phyloP scores from a whole-genome alignment of 2,888 invertebrate genomes.

The Caenorhabditis auriculariae region DNA sequence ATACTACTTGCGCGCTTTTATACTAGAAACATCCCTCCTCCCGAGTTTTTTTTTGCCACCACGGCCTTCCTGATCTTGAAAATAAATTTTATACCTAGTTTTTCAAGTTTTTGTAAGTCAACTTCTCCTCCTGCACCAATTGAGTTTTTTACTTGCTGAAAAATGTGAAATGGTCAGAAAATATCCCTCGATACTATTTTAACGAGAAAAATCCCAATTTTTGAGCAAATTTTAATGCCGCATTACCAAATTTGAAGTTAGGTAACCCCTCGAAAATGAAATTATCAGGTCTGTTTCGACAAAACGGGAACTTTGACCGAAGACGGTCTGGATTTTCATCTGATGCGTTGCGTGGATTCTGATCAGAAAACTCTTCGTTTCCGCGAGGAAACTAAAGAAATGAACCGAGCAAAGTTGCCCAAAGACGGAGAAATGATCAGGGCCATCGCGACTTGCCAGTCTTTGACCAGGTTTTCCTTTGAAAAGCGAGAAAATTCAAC shows the following conservation, averaged over 20 bases:
- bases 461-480: conserved; percentile 48
- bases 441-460: conserved; percentile 58
- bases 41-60: too few species aligned
- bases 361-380: conserved; percentile 15
- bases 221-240: neutral
- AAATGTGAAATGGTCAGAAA: too few species aligned
- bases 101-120: too few species aligned
- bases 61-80: too few species aligned
- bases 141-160: too few species aligned
- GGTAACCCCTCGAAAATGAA: neutral
- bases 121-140: too few species aligned
- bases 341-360: conserved; percentile 27
- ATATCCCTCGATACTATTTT: too few species aligned
- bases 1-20: too few species aligned
- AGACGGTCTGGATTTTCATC: conserved; percentile 63
- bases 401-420: conserved; percentile 44
- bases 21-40: too few species aligned
- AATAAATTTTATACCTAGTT: too few species aligned
- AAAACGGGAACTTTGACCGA: conserved; percentile 66
- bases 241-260: neutral
- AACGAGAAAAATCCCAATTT: neutral
- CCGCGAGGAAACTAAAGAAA: conserved; percentile 44
- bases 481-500: neutral
- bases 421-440: conserved; percentile 51
- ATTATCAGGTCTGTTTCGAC: conserved; percentile 66